These are phyloP conservation scores for Lagocephalus sceleratus DNA, from an alignment of 2,797 vertebrate genomes.

Conservation along the genomic window DNA sequence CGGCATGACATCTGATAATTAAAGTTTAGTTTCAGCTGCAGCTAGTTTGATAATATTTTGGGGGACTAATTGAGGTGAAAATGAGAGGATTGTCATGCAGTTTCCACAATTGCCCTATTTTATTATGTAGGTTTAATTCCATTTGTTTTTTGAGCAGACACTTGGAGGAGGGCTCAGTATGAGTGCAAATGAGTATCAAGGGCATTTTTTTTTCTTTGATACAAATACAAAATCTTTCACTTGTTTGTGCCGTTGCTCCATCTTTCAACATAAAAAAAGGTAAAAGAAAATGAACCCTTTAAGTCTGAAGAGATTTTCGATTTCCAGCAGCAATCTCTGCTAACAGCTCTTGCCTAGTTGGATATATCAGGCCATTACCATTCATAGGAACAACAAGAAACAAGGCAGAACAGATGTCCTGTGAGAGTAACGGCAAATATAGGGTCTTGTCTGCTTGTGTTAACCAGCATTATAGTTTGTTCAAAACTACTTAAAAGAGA, in stretches of 20 bases:
- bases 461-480: constrained; percentile 47
- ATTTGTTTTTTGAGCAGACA: background rate
- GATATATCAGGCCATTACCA: constrained; percentile 57
- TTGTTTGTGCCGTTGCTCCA: constrained; percentile 14
- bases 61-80: too few species aligned
- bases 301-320: constrained; percentile 56
- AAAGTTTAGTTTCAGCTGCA: too few species aligned
- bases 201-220: constrained; percentile 8
- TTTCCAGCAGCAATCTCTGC: constrained; percentile 45
- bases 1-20: too few species aligned
- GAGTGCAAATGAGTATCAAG: background rate
- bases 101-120: too few species aligned
- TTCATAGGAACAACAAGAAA: constrained; percentile 51
- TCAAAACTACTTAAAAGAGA: constrained; percentile 16
- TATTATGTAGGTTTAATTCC: background rate
- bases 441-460: constrained; percentile 46
- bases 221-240: constrained; percentile 17
- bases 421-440: constrained; percentile 50
- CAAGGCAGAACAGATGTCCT: constrained; percentile 32
- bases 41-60: too few species aligned
- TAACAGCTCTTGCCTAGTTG: constrained; percentile 46
- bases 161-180: background rate
- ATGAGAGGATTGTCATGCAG: too few species aligned
- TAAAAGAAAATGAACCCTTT: constrained; percentile 2
- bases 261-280: constrained; percentile 5